Conservation (phyloP, 92 coral and sea anemone genomes). For the Zoanthus solanderi region DNA sequence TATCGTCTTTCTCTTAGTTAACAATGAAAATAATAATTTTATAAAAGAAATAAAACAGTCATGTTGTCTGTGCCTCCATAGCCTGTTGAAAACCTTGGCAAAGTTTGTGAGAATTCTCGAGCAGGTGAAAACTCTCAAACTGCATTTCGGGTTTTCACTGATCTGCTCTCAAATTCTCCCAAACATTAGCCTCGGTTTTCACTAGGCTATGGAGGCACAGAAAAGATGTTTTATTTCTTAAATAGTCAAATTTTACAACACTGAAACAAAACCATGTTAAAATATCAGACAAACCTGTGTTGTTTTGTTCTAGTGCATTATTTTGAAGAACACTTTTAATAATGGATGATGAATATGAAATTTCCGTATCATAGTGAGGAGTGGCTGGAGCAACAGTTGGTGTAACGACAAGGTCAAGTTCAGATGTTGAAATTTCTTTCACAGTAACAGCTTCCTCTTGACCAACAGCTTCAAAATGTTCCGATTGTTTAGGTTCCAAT, state of each 20-base stretch:
- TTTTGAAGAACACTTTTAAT: slow-evolving; percentile 12
- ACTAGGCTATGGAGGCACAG: too few relatives aligned
- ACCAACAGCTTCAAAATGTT: not conserved
- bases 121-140: too few relatives aligned
- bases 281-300: slow-evolving; percentile 9
- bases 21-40: too few relatives aligned
- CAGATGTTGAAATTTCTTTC: slow-evolving; percentile 23
- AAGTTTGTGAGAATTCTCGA: too few relatives aligned
- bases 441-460: not conserved
- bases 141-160: too few relatives aligned
- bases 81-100: too few relatives aligned
- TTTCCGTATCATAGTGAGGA: slow-evolving; percentile 2
- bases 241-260: not conserved
- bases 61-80: too few relatives aligned
- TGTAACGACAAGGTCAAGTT: not conserved
- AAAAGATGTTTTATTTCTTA: too few relatives aligned
- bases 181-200: too few relatives aligned
- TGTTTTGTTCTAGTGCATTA: not conserved
- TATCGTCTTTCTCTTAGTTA: too few relatives aligned
- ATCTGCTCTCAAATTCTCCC: too few relatives aligned
- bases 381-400: slow-evolving; percentile 41
- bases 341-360: not conserved
- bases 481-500: not conserved
- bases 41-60: too few relatives aligned
- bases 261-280: not conserved